These are phyloP conservation scores for Tinamus guttatus DNA, from an alignment of 2,113 vertebrate species.

Conservation along the genomic window DNA sequence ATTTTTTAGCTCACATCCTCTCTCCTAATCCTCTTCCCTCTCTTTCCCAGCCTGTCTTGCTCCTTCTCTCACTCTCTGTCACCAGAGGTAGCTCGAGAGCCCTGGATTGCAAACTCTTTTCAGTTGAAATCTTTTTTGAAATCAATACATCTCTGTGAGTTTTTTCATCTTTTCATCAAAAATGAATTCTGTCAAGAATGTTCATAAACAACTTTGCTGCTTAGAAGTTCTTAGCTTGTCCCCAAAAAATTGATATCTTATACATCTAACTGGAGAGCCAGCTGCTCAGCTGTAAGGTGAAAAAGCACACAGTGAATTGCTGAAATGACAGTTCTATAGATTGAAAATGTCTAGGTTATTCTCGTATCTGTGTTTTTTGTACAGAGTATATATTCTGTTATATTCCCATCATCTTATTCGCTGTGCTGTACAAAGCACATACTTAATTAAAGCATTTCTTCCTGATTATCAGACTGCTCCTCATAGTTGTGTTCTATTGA, in stretches of 20 bases:
- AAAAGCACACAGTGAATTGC: not conserved
- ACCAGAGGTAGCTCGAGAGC: slow-evolving; percentile 33
- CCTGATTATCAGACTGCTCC: not conserved
- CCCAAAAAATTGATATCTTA: not conserved
- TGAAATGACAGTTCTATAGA: not conserved
- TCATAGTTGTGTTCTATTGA: not conserved
- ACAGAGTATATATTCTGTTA: not conserved
- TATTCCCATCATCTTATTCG: not conserved
- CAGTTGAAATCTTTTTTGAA: not conserved
- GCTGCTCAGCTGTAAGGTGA: not conserved
- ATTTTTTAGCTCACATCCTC: not conserved
- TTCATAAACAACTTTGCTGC: not conserved
- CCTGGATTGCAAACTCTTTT: not conserved
- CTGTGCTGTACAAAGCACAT: not conserved
- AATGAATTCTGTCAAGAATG: not conserved
- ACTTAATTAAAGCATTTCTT: not conserved
- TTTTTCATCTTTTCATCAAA: not conserved
- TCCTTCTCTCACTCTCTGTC: not conserved
- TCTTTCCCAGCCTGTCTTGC: not conserved
- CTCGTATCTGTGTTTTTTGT: not conserved
- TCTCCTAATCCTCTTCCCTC: not conserved
- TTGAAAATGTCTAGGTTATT: not conserved
- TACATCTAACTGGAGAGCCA: not conserved
- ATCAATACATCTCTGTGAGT: not conserved
- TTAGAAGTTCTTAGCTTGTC: not conserved